phyloP scores from a whole-genome alignment of 2,888 invertebrate species.

The Eugnorisma glareosa region DNA sequence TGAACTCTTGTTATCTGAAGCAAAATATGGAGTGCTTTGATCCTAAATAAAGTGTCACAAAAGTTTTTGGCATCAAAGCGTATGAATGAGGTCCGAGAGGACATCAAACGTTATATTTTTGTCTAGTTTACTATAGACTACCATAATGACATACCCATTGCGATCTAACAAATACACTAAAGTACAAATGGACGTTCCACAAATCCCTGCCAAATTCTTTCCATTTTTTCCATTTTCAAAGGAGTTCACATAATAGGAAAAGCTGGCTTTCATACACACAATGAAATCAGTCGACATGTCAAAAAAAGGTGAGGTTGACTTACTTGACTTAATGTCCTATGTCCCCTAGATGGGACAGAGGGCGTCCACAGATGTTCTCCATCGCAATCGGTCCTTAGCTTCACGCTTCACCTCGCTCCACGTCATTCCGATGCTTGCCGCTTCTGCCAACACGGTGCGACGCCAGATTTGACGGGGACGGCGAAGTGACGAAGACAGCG shows the following conservation, averaged over 20 bases:
- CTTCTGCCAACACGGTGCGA: too few relatives aligned
- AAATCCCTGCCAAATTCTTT: background rate
- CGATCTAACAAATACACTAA: constrained; percentile 14
- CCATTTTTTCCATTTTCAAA: constrained; percentile 13
- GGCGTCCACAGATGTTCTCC: too few relatives aligned
- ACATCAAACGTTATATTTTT: constrained; percentile 5
- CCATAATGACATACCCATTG: background rate
- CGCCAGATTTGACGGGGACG: too few relatives aligned
- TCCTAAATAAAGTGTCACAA: constrained; percentile 16
- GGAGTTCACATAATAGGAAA: background rate
- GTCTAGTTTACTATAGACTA: background rate
- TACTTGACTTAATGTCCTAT: too few relatives aligned
- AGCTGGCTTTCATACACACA: constrained; percentile 9
- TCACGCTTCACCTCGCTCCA: too few relatives aligned
- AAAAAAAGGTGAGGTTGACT: too few relatives aligned
- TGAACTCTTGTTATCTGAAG: background rate
- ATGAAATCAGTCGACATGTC: background rate
- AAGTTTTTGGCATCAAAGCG: constrained; percentile 19
- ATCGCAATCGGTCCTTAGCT: too few relatives aligned
- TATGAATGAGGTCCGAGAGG: background rate
- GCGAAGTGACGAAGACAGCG: too few relatives aligned
- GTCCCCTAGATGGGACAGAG: too few relatives aligned
- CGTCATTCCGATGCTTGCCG: too few relatives aligned
- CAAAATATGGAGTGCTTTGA: constrained; percentile 11
- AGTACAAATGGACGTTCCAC: background rate